Evolutionary conservation across 1,140 invertebrate genomes (phyloP).

Genomic region (Yoshiicerus persimilis): DNA sequence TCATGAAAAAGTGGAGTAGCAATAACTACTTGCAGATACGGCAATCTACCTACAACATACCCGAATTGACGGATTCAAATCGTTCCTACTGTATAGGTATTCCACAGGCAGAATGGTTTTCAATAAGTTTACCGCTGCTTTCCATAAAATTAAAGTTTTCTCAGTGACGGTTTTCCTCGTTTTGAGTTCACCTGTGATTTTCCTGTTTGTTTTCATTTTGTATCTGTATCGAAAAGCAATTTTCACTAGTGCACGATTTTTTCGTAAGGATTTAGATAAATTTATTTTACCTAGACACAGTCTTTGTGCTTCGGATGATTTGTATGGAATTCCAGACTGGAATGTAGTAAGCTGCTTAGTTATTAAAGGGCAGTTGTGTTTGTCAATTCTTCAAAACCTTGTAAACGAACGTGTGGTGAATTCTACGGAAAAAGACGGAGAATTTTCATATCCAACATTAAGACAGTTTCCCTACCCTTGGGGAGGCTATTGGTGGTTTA

Average conservation of each 20-base stretch:
- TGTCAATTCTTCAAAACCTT: conserved; percentile 7
- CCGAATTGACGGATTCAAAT: too few relatives aligned
- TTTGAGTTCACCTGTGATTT: neutral
- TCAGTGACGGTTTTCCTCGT: conserved; percentile 18
- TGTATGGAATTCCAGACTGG: conserved; percentile 33
- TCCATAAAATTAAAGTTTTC: conserved; percentile 33
- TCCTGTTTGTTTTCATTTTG: neutral
- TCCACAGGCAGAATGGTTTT: neutral
- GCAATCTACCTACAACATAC: too few relatives aligned
- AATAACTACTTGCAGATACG: too few relatives aligned
- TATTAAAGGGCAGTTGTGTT: conserved; percentile 24
- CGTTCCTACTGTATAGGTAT: too few relatives aligned
- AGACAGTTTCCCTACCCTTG: conserved; percentile 26
- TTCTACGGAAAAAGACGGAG: neutral
- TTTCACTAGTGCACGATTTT: neutral
- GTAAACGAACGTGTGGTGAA: conserved; percentile 9
- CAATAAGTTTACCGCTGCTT: neutral
- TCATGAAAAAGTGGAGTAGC: too few relatives aligned
- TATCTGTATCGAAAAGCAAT: neutral
- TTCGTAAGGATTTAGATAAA: conserved; percentile 23
- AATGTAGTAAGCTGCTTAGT: conserved; percentile 24
- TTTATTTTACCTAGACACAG: neutral
- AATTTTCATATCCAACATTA: conserved; percentile 18
- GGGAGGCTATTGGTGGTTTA: conserved; percentile 23
- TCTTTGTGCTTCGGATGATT: conserved; percentile 26